Percentiles rank a stretch among this genome's conserved stretches.
These are phyloP conservation scores for Sisor rabdophorus DNA, from an alignment of 2,113 vertebrate genomes.

Conservation along the genomic window DNA sequence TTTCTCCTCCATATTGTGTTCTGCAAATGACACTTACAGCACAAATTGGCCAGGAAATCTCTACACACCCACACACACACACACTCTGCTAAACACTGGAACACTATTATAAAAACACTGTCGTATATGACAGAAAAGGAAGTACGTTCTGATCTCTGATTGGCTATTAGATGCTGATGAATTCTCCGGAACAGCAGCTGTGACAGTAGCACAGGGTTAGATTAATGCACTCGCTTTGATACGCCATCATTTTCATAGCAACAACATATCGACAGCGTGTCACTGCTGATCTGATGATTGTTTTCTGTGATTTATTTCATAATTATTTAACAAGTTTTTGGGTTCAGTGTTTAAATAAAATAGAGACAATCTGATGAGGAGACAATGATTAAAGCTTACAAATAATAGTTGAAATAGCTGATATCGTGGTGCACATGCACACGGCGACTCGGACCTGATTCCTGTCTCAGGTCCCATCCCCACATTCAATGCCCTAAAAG, in stretches of 20 bases:
- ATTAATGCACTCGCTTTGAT: neutral
- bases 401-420: too few species aligned
- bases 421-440: too few species aligned
- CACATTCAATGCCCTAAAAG: too few species aligned
- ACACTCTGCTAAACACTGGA: neutral
- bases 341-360: neutral
- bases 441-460: too few species aligned
- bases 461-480: too few species aligned
- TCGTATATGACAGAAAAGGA: neutral
- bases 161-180: neutral
- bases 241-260: neutral
- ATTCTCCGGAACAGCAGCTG: neutral
- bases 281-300: too few species aligned
- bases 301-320: neutral
- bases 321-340: neutral
- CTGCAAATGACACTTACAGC: conserved; percentile 28
- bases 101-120: neutral
- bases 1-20: conserved; percentile 35
- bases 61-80: conserved; percentile 8
- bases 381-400: too few species aligned
- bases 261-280: neutral
- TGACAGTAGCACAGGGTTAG: neutral
- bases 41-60: conserved; percentile 39
- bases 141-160: neutral
- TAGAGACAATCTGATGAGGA: too few species aligned